Base-by-base conservation (phyloP, 1,140 invertebrate genomes). In the Nautilus pompilius region DNA sequence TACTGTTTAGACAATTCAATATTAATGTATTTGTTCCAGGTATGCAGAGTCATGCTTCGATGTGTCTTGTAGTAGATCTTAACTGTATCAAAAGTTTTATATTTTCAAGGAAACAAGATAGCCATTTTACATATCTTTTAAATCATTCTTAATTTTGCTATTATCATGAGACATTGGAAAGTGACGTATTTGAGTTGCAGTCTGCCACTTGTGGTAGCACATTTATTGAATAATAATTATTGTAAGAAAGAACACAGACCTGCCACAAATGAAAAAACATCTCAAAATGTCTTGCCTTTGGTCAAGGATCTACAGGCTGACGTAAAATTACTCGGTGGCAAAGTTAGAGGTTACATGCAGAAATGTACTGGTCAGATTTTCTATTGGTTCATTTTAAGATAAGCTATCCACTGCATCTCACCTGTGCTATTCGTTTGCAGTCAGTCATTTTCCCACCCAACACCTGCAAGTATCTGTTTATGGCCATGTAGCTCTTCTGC, bases 381-480 rank as follows among this genome's bases (percentile, higher is more conserved):
- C 13, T 13, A 13, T 13, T 22, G 24, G 8, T 13, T 15, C 8
- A 10, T 53, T 10, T 53, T 10, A 22, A 24, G 24, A 15, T 10
- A 53, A n/a, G n/a, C n/a, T n/a, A n/a, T n/a, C n/a, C n/a, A 59
- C 8, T 22, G n/a, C 1, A 4, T 22, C 67, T 64, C 64, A 81
- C 80, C 60, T 75, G 69, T n/a, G 72, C 67, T 32, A 85, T 71
- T 29, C 67, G 70, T 61, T 82, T 80, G 5, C 80, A 69, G 68
- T 86, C 79, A 20, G 67, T 77, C 61, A 81, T 76, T 45, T 76
- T 77, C 46, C 83, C 80, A n/a, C 80, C 79, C 28, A 86, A 67
- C 32, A 64, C 73, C 48, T 84, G 70, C 59, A 86, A 72, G 66
- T 78, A 84, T 33, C 76, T 69, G 60, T 85, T 85, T 8, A 85